These are phyloP conservation scores for Macroteleia sp. DNA, from an alignment of 2,888 invertebrate species.

Conservation along the genomic window DNA sequence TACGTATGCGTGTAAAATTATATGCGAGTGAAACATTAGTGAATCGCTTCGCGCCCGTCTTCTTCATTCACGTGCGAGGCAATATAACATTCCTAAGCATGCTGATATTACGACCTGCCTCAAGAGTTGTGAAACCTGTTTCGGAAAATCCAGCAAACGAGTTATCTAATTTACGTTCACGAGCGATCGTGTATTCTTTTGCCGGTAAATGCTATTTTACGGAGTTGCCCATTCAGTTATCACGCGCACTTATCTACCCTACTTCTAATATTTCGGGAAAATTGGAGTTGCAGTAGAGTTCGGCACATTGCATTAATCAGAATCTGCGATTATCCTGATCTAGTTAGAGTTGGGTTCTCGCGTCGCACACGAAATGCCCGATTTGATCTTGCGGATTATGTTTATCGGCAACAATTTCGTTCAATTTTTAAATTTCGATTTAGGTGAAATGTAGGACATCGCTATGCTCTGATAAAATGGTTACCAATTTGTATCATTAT, in stretches of 20 bases:
- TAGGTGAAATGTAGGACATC: slow-evolving; percentile 21
- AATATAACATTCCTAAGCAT: slow-evolving; percentile 62
- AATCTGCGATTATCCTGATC: slow-evolving; percentile 22
- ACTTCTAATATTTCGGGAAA: slow-evolving; percentile 31
- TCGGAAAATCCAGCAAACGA: slow-evolving; percentile 66
- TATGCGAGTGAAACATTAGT: slow-evolving; percentile 24
- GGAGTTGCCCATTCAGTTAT: slow-evolving; percentile 16
- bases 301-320: slow-evolving; percentile 12
- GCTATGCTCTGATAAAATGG: background rate
- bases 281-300: background rate
- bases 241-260: slow-evolving; percentile 17
- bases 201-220: slow-evolving; percentile 16
- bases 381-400: slow-evolving; percentile 5
- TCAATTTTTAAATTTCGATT: slow-evolving; percentile 31
- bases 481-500: slow-evolving; percentile 5
- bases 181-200: slow-evolving; percentile 24
- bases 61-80: slow-evolving; percentile 64
- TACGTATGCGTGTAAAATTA: background rate
- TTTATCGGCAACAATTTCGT: slow-evolving; percentile 8
- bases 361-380: slow-evolving; percentile 1
- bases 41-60: slow-evolving; percentile 26
- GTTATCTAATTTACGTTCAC: slow-evolving; percentile 71
- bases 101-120: slow-evolving; percentile 72
- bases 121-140: slow-evolving; percentile 74
- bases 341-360: slow-evolving; percentile 11